A percentile compares a stretch with the other conserved stretches of the same genome.
Conservation (phyloP, 2,888 invertebrate genomes). For the Caenorhabditis sp. region DNA sequence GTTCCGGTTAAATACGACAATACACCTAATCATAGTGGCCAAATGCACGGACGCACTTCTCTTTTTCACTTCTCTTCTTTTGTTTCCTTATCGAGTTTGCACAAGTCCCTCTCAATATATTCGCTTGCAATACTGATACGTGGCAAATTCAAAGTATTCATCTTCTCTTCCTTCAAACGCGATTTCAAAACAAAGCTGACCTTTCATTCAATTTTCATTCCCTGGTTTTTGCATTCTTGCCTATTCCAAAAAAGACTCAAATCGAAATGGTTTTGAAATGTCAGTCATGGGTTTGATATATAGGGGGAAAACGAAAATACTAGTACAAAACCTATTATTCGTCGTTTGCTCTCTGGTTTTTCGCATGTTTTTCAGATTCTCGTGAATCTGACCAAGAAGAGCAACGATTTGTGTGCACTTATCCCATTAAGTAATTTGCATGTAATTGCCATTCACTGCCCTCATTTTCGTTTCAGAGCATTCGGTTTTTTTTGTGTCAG, state of each 20-base stretch:
- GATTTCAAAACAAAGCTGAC: not conserved
- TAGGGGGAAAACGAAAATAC: constrained; percentile 16
- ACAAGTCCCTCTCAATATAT: constrained; percentile 5
- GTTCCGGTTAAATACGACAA: constrained; percentile 53
- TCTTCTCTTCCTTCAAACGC: not conserved
- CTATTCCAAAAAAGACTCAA: not conserved
- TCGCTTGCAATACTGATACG: constrained; percentile 4
- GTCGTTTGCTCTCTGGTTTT: not conserved
- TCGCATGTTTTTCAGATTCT: constrained; percentile 1
- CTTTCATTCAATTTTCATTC: too few species aligned
- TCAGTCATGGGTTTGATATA: constrained; percentile 4
- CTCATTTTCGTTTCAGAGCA: constrained; percentile 11
- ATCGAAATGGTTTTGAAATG: constrained; percentile 23
- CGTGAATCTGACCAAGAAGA: constrained; percentile 15
- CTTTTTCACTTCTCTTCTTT: constrained; percentile 23
- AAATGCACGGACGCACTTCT: constrained; percentile 42
- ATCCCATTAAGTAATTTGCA: constrained; percentile 59
- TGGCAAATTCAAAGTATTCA: not conserved
- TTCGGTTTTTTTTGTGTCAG: constrained; percentile 25
- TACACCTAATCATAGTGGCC: constrained; percentile 60
- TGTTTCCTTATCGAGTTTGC: constrained; percentile 56
- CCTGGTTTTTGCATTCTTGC: not conserved
- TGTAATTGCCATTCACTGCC: constrained; percentile 45
- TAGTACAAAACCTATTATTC: constrained; percentile 1
- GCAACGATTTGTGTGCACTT: constrained; percentile 52